Base-by-base conservation (phyloP, 2,888 invertebrate genomes). In the Drosophila mulleri region DNA sequence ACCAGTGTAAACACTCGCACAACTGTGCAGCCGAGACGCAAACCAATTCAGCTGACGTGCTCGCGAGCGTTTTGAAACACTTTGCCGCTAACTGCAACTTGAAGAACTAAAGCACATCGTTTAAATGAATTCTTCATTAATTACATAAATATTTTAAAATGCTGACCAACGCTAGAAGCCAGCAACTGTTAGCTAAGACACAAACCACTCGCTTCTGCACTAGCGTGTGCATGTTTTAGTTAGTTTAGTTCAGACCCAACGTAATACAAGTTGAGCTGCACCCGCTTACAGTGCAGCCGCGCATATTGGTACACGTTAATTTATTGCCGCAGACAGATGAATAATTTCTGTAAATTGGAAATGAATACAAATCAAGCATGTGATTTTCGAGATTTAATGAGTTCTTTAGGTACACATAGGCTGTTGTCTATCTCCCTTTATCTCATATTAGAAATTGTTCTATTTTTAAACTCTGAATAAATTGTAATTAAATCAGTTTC, bases 1-100 rank as follows among this genome's bases (percentile, higher is more conserved):
- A 26, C 6, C 57, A 73, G 20, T 65, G 18, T 45, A 35, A 6
- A n/a, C n/a, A n/a, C n/a, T n/a, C n/a, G 6, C 37, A 16, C 3
- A 7, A 1, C n/a, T 54, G 16, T n/a, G 3, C 5, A 60, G 16
- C 14, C 3, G 32, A 18, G 12, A 35, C 47, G 12, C 63, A 41
- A 35, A 23, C 42, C 41, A 42, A 7, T n/a, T 18, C 32, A 18
- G 11, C 12, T 42, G 9, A 32, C n/a, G n/a, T 29, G 48, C 45
- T 14, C 8, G 8, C 14, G 3, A 11, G 20, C 1, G 5, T 44
- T 2, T 20, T 23, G 2, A 14, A 18, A 11, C 18, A 18, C 18
- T 41, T 16, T 14, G 2, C 5, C 18, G 20, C 12, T 3, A 23
- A 47, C 9, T 29, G 20, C 20, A 26, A 11, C n/a, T n/a, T n/a